Evolutionary conservation across 2,888 invertebrate species (phyloP).

Genomic region (Lasioglossum vierecki): DNA sequence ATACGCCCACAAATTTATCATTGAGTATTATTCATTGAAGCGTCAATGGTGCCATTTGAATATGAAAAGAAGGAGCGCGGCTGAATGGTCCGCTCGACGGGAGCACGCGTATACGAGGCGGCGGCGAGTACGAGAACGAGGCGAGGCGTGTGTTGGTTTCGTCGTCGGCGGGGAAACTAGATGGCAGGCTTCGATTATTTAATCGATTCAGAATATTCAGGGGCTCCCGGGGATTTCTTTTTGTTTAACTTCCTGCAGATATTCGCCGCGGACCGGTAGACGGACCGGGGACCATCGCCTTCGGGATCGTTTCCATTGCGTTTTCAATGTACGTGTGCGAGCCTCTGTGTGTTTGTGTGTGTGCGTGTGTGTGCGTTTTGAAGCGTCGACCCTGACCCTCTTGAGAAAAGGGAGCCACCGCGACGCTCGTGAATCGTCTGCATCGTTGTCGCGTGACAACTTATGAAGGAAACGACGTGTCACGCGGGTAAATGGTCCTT

Average conservation of each 20-base stretch:
- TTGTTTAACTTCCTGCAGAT: conserved; percentile 83
- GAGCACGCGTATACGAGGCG: conserved; percentile 39
- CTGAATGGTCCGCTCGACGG: conserved; percentile 75
- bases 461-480: conserved; percentile 67
- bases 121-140: neutral
- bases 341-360: neutral
- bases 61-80: conserved; percentile 83
- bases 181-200: conserved; percentile 83
- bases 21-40: conserved; percentile 84
- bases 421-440: conserved; percentile 50
- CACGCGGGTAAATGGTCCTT: conserved; percentile 67
- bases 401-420: conserved; percentile 54
- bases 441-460: conserved; percentile 72
- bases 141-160: neutral
- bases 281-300: conserved; percentile 53
- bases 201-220: conserved; percentile 83
- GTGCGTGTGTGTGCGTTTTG: neutral
- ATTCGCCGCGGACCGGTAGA: conserved; percentile 53
- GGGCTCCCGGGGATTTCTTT: conserved; percentile 77
- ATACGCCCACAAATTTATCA: conserved; percentile 84
- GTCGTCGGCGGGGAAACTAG: conserved; percentile 70
- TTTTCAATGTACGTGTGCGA: neutral
- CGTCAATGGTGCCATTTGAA: conserved; percentile 84
- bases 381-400: conserved; percentile 53
- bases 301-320: conserved; percentile 36